Evolutionary conservation across 35 echinoderm and acorn worm genomes (phyloP).

Genomic region (Ophioderma brevispina): DNA sequence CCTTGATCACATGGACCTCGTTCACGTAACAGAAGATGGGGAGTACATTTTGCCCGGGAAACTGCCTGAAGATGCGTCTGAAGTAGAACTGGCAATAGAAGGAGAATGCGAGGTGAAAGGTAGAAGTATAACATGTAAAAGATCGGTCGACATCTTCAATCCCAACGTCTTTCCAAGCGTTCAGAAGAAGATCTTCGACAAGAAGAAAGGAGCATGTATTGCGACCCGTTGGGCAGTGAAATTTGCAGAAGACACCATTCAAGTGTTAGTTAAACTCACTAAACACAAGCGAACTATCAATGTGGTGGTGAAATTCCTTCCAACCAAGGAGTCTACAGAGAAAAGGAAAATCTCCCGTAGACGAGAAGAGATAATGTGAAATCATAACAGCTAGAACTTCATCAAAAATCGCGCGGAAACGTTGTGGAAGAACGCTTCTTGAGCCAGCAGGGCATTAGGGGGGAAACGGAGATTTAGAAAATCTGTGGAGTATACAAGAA

Average conservation of each 20-base stretch:
- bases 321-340: too few species aligned
- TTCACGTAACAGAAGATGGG: background rate
- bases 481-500: too few species aligned
- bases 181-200: background rate
- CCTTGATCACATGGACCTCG: background rate
- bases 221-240: background rate
- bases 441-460: too few species aligned
- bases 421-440: too few species aligned
- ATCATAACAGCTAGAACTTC: too few species aligned
- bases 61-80: background rate
- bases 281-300: background rate
- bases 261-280: background rate
- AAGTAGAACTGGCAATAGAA: background rate
- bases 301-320: background rate
- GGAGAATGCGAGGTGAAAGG: background rate
- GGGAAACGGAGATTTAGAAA: too few species aligned
- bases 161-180: background rate
- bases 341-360: too few species aligned
- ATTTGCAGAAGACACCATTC: background rate
- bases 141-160: background rate
- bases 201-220: background rate
- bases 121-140: background rate
- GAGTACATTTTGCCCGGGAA: background rate
- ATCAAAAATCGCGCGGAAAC: too few species aligned
- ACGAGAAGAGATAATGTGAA: too few species aligned